Percentiles rank a stretch among this genome's conserved stretches.
phyloP scores from a whole-genome alignment of 2,888 invertebrate species.

The Abrostola triplasia region DNA sequence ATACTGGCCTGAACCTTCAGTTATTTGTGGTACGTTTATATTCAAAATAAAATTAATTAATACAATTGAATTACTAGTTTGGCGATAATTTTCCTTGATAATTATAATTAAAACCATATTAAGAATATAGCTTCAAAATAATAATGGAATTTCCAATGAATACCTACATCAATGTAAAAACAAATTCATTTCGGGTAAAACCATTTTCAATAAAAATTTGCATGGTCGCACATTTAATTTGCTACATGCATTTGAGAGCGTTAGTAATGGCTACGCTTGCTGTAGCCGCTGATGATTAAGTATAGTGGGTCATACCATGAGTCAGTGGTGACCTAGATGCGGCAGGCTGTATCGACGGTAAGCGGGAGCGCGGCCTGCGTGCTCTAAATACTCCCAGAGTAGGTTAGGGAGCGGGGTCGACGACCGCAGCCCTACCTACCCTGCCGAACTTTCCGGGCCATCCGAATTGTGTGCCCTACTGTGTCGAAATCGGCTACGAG shows the following conservation, averaged over 20 bases:
- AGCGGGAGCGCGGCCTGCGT: conserved; percentile 77
- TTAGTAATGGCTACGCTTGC: conserved; percentile 55
- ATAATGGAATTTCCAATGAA: not conserved
- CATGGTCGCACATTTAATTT: conserved; percentile 20
- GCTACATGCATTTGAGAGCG: conserved; percentile 48
- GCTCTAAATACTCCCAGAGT: conserved; percentile 84
- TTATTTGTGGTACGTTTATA: conserved; percentile 1
- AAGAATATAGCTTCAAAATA: not conserved
- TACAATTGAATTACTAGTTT: not conserved
- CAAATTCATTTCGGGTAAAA: conserved; percentile 1
- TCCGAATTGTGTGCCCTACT: conserved; percentile 60
- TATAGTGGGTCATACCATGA: conserved; percentile 76
- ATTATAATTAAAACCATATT: not conserved
- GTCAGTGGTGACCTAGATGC: conserved; percentile 84
- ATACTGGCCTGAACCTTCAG: conserved; percentile 10
- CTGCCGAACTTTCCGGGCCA: conserved; percentile 75
- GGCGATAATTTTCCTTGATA: conserved; percentile 1
- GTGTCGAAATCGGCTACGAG: conserved; percentile 39
- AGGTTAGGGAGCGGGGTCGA: conserved; percentile 85
- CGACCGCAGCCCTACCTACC: conserved; percentile 74
- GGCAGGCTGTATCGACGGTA: conserved; percentile 78
- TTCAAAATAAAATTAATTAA: too few relatives aligned
- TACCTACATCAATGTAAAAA: not conserved
- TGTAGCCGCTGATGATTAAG: conserved; percentile 75
- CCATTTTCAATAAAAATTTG: conserved; percentile 43